Evolutionary conservation across 2,797 vertebrate genomes (phyloP).

Genomic region (Platalea minor): DNA sequence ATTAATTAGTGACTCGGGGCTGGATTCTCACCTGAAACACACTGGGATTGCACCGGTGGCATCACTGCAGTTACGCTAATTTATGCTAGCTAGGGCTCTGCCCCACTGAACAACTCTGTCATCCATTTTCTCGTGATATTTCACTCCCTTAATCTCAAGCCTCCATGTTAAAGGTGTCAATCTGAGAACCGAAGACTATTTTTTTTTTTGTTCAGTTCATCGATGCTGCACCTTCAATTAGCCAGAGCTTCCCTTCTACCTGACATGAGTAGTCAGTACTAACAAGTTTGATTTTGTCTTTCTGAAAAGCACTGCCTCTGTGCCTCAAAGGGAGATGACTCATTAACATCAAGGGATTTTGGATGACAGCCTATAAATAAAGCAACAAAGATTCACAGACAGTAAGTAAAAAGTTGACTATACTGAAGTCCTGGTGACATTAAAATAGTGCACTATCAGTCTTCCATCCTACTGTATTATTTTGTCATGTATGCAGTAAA

Average conservation of each 20-base stretch:
- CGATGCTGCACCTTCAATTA: conserved; percentile 16
- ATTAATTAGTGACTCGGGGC: background rate
- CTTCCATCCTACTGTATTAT: background rate
- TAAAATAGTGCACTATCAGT: background rate
- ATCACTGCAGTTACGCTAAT: background rate
- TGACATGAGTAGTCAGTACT: background rate
- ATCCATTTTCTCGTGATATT: background rate
- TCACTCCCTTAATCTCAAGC: background rate
- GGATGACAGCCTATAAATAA: conserved; percentile 52
- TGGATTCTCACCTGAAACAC: conserved; percentile 22
- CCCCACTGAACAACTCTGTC: background rate
- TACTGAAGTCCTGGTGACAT: background rate
- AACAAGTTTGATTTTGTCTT: background rate
- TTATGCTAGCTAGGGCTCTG: background rate
- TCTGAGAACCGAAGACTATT: background rate
- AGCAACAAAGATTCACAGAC: conserved; percentile 29
- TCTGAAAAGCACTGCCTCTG: background rate
- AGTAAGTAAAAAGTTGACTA: background rate
- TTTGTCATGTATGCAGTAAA: background rate
- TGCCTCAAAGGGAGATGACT: background rate
- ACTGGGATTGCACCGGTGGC: background rate
- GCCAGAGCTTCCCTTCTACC: background rate
- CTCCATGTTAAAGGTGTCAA: background rate
- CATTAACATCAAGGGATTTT: conserved; percentile 55
- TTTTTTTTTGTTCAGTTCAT: background rate